A percentile compares a stretch with the other conserved stretches of the same genome.
phyloP scores from a whole-genome alignment of 2,113 vertebrate genomes.

The Seriola dumerili region DNA sequence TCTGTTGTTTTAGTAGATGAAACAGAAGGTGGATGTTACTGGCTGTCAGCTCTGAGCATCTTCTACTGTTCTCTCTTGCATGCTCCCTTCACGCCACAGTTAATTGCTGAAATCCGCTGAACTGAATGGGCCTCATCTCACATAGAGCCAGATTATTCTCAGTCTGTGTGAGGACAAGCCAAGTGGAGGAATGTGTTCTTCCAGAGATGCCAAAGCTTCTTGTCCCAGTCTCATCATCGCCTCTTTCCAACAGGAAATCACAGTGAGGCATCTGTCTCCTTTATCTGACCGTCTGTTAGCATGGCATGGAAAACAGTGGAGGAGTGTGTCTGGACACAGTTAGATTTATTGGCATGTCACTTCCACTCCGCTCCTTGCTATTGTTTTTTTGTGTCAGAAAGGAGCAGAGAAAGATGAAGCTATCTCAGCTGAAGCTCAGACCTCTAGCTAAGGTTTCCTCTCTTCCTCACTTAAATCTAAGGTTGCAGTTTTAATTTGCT shows the following conservation, averaged over 20 bases:
- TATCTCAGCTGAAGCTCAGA: no score
- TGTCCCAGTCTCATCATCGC: neutral
- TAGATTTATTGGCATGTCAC: conserved; percentile 33
- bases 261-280: conserved; percentile 5
- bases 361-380: conserved; percentile 47
- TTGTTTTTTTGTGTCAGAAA: conserved; percentile 50
- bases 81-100: conserved; percentile 32
- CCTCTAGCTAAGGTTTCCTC: no score
- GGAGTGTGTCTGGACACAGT: neutral
- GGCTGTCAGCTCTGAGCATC: neutral
- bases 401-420: neutral
- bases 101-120: conserved; percentile 44
- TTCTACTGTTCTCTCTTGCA: neutral
- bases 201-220: no score
- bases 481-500: neutral
- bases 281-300: conserved; percentile 9
- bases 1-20: no score
- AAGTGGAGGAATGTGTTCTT: neutral
- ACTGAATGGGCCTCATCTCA: conserved; percentile 1
- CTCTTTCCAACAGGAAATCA: conserved; percentile 37
- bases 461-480: neutral
- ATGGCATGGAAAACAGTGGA: conserved; percentile 15
- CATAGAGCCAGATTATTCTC: conserved; percentile 37
- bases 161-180: conserved; percentile 2
- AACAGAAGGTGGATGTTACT: no score